Evolutionary conservation across 2,797 vertebrate genomes (phyloP).

Genomic region (Hirundo rustica): DNA sequence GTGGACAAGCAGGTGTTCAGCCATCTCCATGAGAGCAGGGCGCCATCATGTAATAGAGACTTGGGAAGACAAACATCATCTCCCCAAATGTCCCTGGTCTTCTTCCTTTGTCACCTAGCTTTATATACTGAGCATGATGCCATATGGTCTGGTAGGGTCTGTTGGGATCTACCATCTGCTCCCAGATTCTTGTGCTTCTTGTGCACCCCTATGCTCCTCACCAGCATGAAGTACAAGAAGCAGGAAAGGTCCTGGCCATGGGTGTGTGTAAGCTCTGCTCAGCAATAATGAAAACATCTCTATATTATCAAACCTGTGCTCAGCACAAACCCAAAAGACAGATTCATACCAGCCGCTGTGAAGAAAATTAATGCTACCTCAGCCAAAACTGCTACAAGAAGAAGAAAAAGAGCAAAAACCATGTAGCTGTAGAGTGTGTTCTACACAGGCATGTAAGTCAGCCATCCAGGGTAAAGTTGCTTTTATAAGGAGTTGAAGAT

Average conservation of each 20-base stretch:
- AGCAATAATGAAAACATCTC: background rate
- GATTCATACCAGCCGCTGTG: background rate
- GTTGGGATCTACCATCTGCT: background rate
- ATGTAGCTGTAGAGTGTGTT: background rate
- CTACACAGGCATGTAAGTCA: background rate
- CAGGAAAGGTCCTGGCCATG: background rate
- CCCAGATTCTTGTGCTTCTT: background rate
- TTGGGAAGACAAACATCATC: rapidly evolving
- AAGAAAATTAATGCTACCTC: background rate
- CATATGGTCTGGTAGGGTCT: too few species aligned
- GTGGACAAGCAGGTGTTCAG: background rate
- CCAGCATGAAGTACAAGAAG: rapidly evolving
- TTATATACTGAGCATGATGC: background rate
- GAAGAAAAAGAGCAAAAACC: background rate
- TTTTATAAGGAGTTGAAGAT: background rate
- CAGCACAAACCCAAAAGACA: background rate
- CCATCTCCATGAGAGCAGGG: background rate
- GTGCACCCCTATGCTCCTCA: too few species aligned
- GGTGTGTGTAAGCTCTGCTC: background rate
- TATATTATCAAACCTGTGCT: rapidly evolving
- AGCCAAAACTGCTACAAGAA: background rate
- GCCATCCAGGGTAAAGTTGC: background rate
- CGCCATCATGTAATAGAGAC: rapidly evolving
- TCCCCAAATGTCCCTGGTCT: rapidly evolving
- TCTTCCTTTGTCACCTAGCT: background rate